Conservation (phyloP, 2,888 invertebrate genomes). For the Fragum fragum region DNA sequence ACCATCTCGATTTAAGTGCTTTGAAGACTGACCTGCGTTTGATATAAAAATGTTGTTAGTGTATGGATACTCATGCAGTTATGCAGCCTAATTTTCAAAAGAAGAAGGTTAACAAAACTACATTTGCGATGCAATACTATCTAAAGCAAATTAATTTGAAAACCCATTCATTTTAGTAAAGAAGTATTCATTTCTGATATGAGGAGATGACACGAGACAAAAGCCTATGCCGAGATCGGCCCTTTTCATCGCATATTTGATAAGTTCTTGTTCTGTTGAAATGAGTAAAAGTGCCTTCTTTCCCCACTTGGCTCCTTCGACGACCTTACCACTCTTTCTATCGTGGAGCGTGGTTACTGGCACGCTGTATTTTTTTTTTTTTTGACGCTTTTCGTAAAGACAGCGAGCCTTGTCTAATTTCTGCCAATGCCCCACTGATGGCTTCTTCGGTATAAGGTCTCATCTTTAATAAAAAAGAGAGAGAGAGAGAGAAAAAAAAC, state of each 20-base stretch:
- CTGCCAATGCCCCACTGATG: slow-evolving; percentile 17
- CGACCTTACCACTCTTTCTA: too few species aligned
- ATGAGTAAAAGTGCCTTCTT: neutral
- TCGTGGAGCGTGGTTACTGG: slow-evolving; percentile 30
- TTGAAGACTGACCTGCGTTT: slow-evolving; percentile 40
- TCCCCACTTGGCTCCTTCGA: too few species aligned
- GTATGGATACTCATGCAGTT: neutral
- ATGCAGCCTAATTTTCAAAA: neutral
- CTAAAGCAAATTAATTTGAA: too few species aligned
- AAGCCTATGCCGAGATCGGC: slow-evolving; percentile 34
- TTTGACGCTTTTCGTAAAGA: slow-evolving; percentile 28
- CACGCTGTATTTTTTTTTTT: slow-evolving; percentile 24
- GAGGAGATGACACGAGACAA: too few species aligned
- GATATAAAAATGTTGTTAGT: neutral
- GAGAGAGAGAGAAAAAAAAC: too few species aligned
- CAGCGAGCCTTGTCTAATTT: slow-evolving; percentile 6
- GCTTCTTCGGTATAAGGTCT: too few species aligned
- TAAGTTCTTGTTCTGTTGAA: slow-evolving; percentile 23
- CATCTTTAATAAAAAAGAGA: slow-evolving; percentile 23
- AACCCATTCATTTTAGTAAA: too few species aligned
- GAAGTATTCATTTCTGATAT: too few species aligned
- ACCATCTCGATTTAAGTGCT: slow-evolving; percentile 33
- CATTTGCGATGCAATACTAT: too few species aligned
- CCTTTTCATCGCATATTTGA: slow-evolving; percentile 22
- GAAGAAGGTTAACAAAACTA: too few species aligned